Evolutionary conservation across 2,888 invertebrate genomes (phyloP), one percentile per base, ranked within the genome.

Genomic region (Smittia aterrima): DNA sequence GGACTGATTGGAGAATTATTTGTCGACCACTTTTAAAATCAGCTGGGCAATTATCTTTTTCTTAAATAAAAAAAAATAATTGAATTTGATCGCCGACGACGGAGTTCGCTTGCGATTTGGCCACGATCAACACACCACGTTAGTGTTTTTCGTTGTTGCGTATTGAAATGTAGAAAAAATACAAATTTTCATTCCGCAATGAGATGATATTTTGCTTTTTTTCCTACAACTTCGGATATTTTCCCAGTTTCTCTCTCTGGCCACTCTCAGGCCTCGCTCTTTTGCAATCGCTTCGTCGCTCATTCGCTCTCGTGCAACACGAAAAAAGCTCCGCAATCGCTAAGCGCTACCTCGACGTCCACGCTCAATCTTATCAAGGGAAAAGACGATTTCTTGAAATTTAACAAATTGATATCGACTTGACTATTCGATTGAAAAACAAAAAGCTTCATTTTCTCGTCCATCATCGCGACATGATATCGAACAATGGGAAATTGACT

Each of bases 111-210:
- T 13, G 53, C 58, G 47, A 47, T 47, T 47, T 47, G 47, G 47
- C 47, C 32, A 32, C 64, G 64, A 64, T 64, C 64, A 6, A 58
- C 58, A 58, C 64, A 64, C 64, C 64, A 64, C 64, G 64, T 27
- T 64, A 24, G 72, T 62, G 72, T 72, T 72, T 72, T 72, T 62
- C 72, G 72, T 72, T 72, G 72, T 72, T 72, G 72, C 72, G 72
- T 72, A 72, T 72, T 72, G 72, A 72, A 72, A 62, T 72, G 72
- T 72, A 72, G 72, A 72, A 72, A 72, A 72, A 72, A 72, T 62
- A 72, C 38, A 72, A 62, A 24, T 72, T 72, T 72, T 72, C 72
- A 72, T 72, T 72, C 72, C 32, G 54, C 70, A 58, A 58, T 58
- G 47, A 47, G 47, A 47, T 47, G 54, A 70, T 58, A 62, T 72